A percentile compares a stretch with the other conserved stretches of the same genome.
phyloP scores from a whole-genome alignment of 2,888 invertebrate species.

The Galeruca laticollis region DNA sequence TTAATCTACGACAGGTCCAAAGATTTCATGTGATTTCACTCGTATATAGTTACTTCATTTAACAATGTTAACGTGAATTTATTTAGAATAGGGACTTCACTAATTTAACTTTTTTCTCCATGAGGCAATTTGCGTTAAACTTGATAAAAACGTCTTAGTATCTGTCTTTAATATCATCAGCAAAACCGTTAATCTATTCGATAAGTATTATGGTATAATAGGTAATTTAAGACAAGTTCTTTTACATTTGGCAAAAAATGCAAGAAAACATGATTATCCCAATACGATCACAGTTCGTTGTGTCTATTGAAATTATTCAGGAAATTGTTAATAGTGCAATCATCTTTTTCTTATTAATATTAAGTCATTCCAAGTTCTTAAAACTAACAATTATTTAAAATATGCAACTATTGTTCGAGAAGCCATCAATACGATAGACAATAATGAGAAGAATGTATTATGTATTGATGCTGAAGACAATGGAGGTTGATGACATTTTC shows the following conservation, averaged over 20 bases:
- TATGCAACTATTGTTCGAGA: constrained; percentile 19
- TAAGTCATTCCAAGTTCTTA: constrained; percentile 1
- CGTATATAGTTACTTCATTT: too few relatives aligned
- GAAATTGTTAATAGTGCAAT: not conserved
- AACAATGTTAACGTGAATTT: too few relatives aligned
- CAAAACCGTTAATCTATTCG: too few relatives aligned
- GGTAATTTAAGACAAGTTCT: too few relatives aligned
- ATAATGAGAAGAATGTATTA: constrained; percentile 32
- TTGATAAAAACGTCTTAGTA: too few relatives aligned
- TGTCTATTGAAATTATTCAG: not conserved
- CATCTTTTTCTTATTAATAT: not conserved
- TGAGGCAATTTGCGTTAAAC: too few relatives aligned
- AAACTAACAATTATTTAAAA: constrained; percentile 7
- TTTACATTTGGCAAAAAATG: not conserved
- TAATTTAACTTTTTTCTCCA: too few relatives aligned
- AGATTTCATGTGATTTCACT: too few relatives aligned
- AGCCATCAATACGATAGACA: constrained; percentile 28
- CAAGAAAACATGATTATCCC: not conserved
- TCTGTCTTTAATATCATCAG: too few relatives aligned
- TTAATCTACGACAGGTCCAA: too few relatives aligned
- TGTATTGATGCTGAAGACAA: constrained; percentile 4
- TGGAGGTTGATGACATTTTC: constrained; percentile 28
- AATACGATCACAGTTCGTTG: not conserved
- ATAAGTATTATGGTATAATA: too few relatives aligned
- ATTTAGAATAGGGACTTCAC: too few relatives aligned